A percentile compares a stretch with the other conserved stretches of the same genome.
Conservation (phyloP, 1,140 invertebrate species). For the Apocrypta bakeri region DNA sequence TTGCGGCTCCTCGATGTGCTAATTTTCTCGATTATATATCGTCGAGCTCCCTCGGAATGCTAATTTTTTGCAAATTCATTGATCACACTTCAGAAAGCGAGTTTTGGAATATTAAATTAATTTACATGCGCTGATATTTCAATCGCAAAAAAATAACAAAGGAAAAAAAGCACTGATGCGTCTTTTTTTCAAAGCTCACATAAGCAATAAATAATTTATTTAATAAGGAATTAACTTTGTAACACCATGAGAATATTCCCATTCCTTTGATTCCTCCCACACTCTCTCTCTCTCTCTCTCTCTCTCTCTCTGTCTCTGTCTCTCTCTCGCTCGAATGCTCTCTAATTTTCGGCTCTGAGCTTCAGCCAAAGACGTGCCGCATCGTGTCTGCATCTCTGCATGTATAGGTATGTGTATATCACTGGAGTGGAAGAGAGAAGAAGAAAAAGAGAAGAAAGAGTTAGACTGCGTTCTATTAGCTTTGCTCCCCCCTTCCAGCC, state of each 20-base stretch:
- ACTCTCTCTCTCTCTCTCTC: not conserved
- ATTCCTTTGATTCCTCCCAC: slow-evolving; percentile 15
- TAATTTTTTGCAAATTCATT: slow-evolving; percentile 8
- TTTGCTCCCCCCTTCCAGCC: not conserved
- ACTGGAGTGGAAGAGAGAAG: not conserved
- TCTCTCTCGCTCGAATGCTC: not conserved
- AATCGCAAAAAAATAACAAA: not conserved
- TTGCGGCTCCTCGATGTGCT: not conserved
- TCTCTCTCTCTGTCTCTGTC: not conserved
- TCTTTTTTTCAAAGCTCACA: not conserved
- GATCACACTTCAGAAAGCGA: not conserved
- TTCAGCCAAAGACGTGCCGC: not conserved
- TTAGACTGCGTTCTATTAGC: slow-evolving; percentile 40
- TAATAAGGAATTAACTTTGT: no score
- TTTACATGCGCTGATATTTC: not conserved
- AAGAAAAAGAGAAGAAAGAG: not conserved
- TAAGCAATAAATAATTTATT: not conserved
- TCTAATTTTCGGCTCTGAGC: not conserved
- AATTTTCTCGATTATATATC: not conserved
- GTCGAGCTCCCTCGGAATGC: not conserved
- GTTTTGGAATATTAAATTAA: not conserved
- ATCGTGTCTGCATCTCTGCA: not conserved
- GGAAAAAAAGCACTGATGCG: no score
- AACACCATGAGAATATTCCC: slow-evolving; percentile 3
- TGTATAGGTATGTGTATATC: not conserved